Percentiles rank a stretch among this genome's conserved stretches.
Conservation (phyloP, 2,888 invertebrate species). For the Hemithea aestivaria region DNA sequence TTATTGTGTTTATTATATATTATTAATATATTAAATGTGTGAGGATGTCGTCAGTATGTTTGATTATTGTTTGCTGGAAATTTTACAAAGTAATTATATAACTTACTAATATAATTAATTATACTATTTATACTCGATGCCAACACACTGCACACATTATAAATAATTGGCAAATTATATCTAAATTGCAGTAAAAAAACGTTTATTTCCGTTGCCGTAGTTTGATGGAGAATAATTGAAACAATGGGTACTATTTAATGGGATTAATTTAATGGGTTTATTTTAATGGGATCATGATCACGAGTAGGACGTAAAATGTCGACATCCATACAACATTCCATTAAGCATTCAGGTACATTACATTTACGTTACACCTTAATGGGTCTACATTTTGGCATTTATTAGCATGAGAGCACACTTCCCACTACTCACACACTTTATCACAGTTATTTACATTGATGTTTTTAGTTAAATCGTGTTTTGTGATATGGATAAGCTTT, state of each 20-base stretch:
- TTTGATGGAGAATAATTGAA: conserved; percentile 10
- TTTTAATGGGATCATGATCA: not conserved
- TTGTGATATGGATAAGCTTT: conserved; percentile 36
- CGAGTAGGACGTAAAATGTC: conserved; percentile 15
- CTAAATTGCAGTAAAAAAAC: conserved; percentile 14
- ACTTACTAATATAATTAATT: conserved; percentile 25
- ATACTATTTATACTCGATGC: conserved; percentile 43
- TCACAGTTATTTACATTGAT: conserved; percentile 35
- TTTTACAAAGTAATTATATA: conserved; percentile 23
- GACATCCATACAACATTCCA: conserved; percentile 28
- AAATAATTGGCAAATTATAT: conserved; percentile 38
- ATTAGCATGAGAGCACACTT: conserved; percentile 51
- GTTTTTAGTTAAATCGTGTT: conserved; percentile 30
- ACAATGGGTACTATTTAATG: not conserved
- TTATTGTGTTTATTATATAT: conserved; percentile 10
- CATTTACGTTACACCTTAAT: conserved; percentile 60
- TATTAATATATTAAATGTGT: conserved; percentile 9
- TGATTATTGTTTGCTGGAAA: conserved; percentile 12
- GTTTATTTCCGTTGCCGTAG: conserved; percentile 22
- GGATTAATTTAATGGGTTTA: too few relatives aligned
- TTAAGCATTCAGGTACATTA: conserved; percentile 17
- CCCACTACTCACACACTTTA: conserved; percentile 34
- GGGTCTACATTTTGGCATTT: conserved; percentile 57
- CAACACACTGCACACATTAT: conserved; percentile 76
- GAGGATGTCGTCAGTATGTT: conserved; percentile 44